Conservation (phyloP, 2,888 invertebrate species). For the Drosophila gaucha region DNA sequence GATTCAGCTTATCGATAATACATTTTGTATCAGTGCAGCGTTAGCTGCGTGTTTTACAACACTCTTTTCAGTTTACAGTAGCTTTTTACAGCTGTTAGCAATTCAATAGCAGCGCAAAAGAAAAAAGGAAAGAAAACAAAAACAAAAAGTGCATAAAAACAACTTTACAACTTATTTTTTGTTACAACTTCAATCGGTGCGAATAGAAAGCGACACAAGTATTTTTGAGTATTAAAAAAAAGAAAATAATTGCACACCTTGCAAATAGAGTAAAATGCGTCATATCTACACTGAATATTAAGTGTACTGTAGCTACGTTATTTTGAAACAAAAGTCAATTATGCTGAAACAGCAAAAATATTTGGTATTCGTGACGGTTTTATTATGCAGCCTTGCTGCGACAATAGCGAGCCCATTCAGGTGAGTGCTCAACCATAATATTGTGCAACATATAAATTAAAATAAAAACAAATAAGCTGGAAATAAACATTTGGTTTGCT, state of each 20-base stretch:
- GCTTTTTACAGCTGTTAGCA: conserved; percentile 19
- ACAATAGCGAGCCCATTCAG: conserved; percentile 35
- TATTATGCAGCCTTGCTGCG: conserved; percentile 28
- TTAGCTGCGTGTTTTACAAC: conserved; percentile 4
- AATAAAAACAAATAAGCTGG: conserved; percentile 18
- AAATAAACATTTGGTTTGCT: background rate
- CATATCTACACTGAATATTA: conserved; percentile 14
- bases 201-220: conserved; percentile 2
- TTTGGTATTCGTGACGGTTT: conserved; percentile 20
- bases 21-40: background rate
- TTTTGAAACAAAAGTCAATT: conserved; percentile 36
- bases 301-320: conserved; percentile 33
- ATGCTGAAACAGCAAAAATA: conserved; percentile 44
- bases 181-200: conserved; percentile 10
- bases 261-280: conserved; percentile 30
- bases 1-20: conserved; percentile 11
- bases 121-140: conserved; percentile 34
- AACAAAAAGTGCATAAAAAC: conserved; percentile 32
- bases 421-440: conserved; percentile 27
- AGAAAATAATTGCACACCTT: background rate
- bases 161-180: conserved; percentile 22
- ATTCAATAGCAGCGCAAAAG: conserved; percentile 16
- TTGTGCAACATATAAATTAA: background rate
- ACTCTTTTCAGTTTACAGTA: conserved; percentile 12
- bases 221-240: background rate